Evolutionary conservation across 2,888 invertebrate genomes (phyloP).

Genomic region (Lochmaea capreae): DNA sequence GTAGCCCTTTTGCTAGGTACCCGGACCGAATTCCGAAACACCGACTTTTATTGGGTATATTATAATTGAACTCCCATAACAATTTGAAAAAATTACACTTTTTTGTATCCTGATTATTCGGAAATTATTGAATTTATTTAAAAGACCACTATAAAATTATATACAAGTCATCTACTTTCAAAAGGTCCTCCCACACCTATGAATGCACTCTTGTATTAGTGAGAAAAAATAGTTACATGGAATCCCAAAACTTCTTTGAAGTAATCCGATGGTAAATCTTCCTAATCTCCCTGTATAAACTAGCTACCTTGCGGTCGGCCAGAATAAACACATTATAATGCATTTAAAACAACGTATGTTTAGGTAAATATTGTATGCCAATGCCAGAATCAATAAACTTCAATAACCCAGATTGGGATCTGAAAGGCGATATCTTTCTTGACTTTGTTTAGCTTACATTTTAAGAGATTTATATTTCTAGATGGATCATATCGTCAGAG

Average conservation of each 20-base stretch:
- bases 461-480: constrained; percentile 55
- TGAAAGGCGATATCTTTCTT: constrained; percentile 55
- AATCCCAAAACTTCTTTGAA: neutral
- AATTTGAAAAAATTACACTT: too few species aligned
- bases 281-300: constrained; percentile 4
- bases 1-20: too few species aligned
- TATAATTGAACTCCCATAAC: too few species aligned
- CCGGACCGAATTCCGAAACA: too few species aligned
- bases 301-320: constrained; percentile 26
- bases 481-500: constrained; percentile 45
- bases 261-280: constrained; percentile 17
- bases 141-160: too few species aligned
- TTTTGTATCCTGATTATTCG: too few species aligned
- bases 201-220: too few species aligned
- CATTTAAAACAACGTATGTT: constrained; percentile 58
- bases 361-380: constrained; percentile 59
- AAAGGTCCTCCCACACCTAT: too few species aligned
- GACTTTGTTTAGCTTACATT: constrained; percentile 52
- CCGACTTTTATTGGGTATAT: too few species aligned
- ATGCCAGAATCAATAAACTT: constrained; percentile 60
- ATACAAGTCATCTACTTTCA: too few species aligned
- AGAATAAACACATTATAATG: constrained; percentile 58
- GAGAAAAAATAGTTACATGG: neutral
- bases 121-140: too few species aligned
- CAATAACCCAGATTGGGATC: constrained; percentile 58